Evolutionary conservation across 2,113 vertebrate genomes (phyloP).

Genomic region (Silurus meridionalis): DNA sequence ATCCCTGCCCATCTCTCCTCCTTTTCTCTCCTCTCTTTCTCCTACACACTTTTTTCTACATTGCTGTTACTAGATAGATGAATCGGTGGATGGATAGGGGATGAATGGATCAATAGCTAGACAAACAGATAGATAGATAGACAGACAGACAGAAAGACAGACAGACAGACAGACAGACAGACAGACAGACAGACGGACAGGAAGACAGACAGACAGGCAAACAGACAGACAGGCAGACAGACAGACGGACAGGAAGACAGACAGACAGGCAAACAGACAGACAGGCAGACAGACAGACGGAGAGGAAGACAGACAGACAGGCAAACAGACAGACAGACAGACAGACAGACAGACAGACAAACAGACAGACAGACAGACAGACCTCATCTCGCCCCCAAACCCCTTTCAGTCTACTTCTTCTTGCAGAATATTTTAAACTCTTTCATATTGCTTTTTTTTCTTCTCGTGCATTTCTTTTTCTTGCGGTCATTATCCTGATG

Average conservation of each 20-base stretch:
- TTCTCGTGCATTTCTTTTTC: too few relatives aligned
- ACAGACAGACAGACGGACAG: neutral
- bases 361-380: neutral
- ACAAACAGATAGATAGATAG: neutral
- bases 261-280: too few relatives aligned
- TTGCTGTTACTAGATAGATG: neutral
- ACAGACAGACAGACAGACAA: neutral
- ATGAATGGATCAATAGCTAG: neutral
- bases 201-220: neutral
- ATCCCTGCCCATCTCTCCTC: slow-evolving; percentile 32
- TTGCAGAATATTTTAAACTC: neutral
- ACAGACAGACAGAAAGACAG: neutral
- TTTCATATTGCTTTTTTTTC: neutral
- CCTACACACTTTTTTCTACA: neutral
- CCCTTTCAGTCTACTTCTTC: neutral
- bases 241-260: neutral
- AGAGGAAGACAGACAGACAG: neutral
- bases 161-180: neutral
- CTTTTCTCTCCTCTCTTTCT: slow-evolving; percentile 47
- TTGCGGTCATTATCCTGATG: neutral
- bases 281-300: neutral
- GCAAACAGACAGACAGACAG: neutral
- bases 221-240: neutral
- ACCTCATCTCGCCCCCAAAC: too few relatives aligned
- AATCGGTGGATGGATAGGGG: neutral